Evolutionary conservation across 23 tunicate species (phyloP).

Genomic region (Styela clava): DNA sequence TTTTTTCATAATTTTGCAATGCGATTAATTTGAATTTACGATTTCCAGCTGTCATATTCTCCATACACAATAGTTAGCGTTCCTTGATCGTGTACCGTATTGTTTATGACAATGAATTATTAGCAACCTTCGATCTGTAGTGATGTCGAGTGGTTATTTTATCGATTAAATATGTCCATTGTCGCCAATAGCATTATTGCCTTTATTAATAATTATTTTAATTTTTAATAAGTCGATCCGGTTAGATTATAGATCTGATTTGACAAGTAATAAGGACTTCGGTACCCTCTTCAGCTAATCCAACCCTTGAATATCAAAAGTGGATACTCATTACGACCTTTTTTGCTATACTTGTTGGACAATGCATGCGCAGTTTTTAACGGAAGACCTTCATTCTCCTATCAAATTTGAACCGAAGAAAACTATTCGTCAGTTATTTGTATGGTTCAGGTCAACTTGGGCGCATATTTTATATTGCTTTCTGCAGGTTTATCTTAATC

Average conservation of each 20-base stretch:
- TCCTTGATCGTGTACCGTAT: too few species aligned
- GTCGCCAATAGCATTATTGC: not conserved
- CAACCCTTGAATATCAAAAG: not conserved
- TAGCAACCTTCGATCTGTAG: not conserved
- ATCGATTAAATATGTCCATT: not conserved
- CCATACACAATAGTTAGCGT: too few species aligned
- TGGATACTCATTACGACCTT: too few species aligned
- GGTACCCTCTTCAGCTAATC: not conserved
- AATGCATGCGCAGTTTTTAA: too few species aligned
- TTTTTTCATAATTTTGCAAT: too few species aligned
- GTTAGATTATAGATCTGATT: not conserved
- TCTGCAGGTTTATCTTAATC: not conserved
- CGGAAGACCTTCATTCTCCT: too few species aligned
- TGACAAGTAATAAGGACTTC: not conserved
- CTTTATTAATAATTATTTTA: not conserved
- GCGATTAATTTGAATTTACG: too few species aligned
- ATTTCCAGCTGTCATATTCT: too few species aligned
- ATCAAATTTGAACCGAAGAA: too few species aligned
- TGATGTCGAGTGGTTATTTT: not conserved
- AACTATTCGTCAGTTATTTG: too few species aligned
- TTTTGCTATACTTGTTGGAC: too few species aligned
- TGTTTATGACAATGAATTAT: too few species aligned
- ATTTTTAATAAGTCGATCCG: not conserved
- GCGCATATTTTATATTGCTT: not conserved
- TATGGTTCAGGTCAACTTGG: not conserved